These are phyloP conservation scores for Dendrocincla tyrannina DNA, from an alignment of 2,797 vertebrate species.

Conservation along the genomic window DNA sequence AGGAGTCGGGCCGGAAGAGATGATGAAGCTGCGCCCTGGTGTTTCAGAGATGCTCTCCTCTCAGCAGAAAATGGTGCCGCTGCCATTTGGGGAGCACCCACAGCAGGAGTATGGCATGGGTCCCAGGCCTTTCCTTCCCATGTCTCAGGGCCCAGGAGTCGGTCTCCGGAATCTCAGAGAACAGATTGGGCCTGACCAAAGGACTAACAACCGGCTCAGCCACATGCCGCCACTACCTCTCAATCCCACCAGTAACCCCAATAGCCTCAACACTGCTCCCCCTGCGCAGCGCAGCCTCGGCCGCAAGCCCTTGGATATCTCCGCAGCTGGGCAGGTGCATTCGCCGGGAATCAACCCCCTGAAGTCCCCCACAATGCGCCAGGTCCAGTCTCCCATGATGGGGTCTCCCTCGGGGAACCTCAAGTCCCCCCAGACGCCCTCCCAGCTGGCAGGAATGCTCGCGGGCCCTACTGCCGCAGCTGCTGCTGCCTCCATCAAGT, in stretches of 20 bases:
- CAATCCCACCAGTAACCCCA: conserved; percentile 81
- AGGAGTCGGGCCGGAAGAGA: conserved; percentile 78
- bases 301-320: conserved; percentile 95
- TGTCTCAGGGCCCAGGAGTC: conserved; percentile 81
- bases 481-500: conserved; percentile 95
- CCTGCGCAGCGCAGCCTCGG: conserved; percentile 83
- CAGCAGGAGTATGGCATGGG: conserved; percentile 94
- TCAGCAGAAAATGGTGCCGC: conserved; percentile 90
- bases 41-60: conserved; percentile 78
- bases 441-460: conserved; percentile 97
- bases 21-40: conserved; percentile 78
- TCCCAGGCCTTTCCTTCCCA: conserved; percentile 89
- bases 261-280: conserved; percentile 83
- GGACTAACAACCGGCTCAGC: conserved; percentile 94
- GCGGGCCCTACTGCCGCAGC: conserved; percentile 88
- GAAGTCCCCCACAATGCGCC: conserved; percentile 95
- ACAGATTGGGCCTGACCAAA: conserved; percentile 93
- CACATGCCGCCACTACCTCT: conserved; percentile 93
- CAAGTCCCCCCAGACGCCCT: conserved; percentile 98
- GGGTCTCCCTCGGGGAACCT: conserved; percentile 97
- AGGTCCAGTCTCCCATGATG: conserved; percentile 98
- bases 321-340: conserved; percentile 89
- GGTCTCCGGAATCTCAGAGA: conserved; percentile 88
- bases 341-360: conserved; percentile 96
- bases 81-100: conserved; percentile 89